Evolutionary conservation across 2,888 invertebrate genomes (phyloP).

Genomic region (Azorinus chamasolen): DNA sequence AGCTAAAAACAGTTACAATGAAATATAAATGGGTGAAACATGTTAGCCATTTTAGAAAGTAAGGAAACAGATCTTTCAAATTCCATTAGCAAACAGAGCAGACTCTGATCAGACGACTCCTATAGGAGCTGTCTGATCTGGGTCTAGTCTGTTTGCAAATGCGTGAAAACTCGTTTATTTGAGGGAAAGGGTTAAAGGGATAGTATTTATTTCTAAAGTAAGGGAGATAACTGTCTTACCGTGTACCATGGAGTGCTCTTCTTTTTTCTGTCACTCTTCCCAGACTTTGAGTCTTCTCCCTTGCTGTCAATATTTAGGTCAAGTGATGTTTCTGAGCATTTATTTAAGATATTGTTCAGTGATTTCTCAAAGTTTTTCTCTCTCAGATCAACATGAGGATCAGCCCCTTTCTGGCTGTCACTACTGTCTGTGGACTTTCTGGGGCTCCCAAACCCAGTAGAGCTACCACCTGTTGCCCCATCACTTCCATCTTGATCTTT

Average conservation of each 20-base stretch:
- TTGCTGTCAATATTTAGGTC: constrained; percentile 70
- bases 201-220: too few relatives aligned
- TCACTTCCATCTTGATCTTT: too few relatives aligned
- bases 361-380: constrained; percentile 78
- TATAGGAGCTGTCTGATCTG: too few relatives aligned
- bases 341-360: constrained; percentile 79
- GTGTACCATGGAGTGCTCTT: constrained; percentile 82
- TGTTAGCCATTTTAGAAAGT: too few relatives aligned
- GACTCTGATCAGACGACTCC: too few relatives aligned
- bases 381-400: constrained; percentile 39
- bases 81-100: too few relatives aligned
- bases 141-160: too few relatives aligned
- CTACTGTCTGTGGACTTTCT: constrained; percentile 55
- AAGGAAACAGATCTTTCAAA: too few relatives aligned
- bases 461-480: constrained; percentile 9
- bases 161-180: too few relatives aligned
- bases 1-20: too few relatives aligned
- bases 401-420: constrained; percentile 41
- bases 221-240: constrained; percentile 69
- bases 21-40: too few relatives aligned
- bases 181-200: too few relatives aligned
- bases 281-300: constrained; percentile 56
- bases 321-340: constrained; percentile 77
- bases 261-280: constrained; percentile 78
- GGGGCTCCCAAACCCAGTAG: constrained; percentile 10